A percentile compares a stretch with the other conserved stretches of the same genome.
phyloP scores from a whole-genome alignment of 2,113 vertebrate genomes.

The Brienomyrus longianalis region DNA sequence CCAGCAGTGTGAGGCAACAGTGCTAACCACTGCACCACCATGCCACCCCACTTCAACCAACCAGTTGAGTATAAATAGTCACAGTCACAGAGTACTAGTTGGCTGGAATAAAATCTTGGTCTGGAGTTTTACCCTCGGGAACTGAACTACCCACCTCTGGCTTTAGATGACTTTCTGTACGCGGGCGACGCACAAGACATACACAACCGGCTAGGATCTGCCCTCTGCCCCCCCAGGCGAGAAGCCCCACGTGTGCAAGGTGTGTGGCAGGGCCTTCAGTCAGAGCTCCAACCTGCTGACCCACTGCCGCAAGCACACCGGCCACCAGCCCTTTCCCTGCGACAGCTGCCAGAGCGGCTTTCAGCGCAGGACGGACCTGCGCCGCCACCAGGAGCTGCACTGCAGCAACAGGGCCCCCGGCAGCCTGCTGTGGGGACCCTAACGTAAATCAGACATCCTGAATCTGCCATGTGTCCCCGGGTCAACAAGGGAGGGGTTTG shows the following conservation, averaged over 20 bases:
- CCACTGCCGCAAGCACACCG: slow-evolving; percentile 94
- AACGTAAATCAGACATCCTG: not conserved
- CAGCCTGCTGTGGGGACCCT: not conserved
- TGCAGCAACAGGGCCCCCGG: not conserved
- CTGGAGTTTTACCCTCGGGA: not conserved
- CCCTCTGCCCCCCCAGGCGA: slow-evolving; percentile 66
- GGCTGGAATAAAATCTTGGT: not conserved
- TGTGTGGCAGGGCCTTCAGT: slow-evolving; percentile 96
- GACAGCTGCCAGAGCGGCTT: slow-evolving; percentile 89
- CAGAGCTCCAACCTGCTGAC: slow-evolving; percentile 99
- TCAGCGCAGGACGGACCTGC: slow-evolving; percentile 89
- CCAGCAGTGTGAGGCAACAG: too few relatives aligned
- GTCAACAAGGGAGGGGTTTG: not conserved
- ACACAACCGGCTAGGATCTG: not conserved
- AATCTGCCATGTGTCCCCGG: not conserved
- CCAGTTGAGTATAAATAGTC: not conserved
- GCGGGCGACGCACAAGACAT: not conserved
- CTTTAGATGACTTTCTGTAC: not conserved
- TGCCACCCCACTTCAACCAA: not conserved
- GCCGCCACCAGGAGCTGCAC: slow-evolving; percentile 76
- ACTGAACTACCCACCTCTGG: not conserved
- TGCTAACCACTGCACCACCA: too few relatives aligned
- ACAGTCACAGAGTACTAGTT: not conserved
- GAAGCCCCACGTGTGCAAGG: slow-evolving; percentile 97
- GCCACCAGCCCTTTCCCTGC: slow-evolving; percentile 93